Base-by-base conservation (phyloP, 2,888 invertebrate genomes). In the Xestia xanthographa region DNA sequence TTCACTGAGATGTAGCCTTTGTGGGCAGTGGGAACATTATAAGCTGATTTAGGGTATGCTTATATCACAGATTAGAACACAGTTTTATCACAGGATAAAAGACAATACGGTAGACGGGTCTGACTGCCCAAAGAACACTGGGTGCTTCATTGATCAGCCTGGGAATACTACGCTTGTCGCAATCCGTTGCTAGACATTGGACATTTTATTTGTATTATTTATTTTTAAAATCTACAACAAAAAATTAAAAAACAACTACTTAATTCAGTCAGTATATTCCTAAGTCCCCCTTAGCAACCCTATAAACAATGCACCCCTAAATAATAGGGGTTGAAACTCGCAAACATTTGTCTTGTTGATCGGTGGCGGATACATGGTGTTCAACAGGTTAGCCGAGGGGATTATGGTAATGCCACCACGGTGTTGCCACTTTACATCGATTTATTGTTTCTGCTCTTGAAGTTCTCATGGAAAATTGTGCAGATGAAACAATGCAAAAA, bases 271-370 rank as follows among this genome's bases (percentile, higher is more conserved):
- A 34, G 1, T 34, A 48, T 48, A 29, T 56, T 50, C 65, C 2
- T 41, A 34, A 48, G 38, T 45, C n/a, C n/a, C n/a, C 9, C 29
- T 22, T 14, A 34, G 2, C 93, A 95, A 72, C 95, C 96, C 95
- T 96, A 92, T 48, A 77, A 93, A 96, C 95, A 95, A 95, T 95
- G 90, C 90, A 79, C 89, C 94, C 95, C 94, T 89, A 90, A 93
- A 95, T 95, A 95, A 95, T 94, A 92, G 94, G 95, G 95, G 95
- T 92, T 86, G 93, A 89, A 80, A 86, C 89, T 86, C 82, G 91
- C 92, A 95, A 95, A 95, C 95, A 96, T 96, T 95, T 93, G 93
- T 95, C 93, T 94, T 92, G 90, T 90, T 86, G 88, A 85, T 83
- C 84, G 80, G 79, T 45, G 82, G 78, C 14, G 86, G 84, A 77